Conservation (phyloP, 2,113 vertebrate species). For the Mormyrus lacerda region DNA sequence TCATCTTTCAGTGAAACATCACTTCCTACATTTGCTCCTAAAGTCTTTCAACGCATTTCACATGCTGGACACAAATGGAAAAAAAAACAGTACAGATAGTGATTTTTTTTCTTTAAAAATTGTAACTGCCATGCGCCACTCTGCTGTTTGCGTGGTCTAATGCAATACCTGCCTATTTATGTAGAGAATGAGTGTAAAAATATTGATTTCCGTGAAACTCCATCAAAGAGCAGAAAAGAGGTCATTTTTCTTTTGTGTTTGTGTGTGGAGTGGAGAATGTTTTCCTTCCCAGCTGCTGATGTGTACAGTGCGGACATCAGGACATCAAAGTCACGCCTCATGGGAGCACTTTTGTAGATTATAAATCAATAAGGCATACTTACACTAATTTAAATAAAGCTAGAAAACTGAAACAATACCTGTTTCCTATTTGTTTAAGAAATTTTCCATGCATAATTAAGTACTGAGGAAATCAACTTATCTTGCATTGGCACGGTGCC, state of each 20-base stretch:
- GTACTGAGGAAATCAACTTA: not conserved
- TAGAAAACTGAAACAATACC: not conserved
- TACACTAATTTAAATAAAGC: slow-evolving; percentile 2
- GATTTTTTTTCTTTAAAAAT: not conserved
- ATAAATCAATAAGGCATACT: not conserved
- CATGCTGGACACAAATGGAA: not conserved
- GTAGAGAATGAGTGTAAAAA: not conserved
- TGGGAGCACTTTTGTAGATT: not conserved
- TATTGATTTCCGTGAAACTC: not conserved
- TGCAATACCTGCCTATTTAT: not conserved
- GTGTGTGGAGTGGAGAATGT: not conserved
- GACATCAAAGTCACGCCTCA: not conserved
- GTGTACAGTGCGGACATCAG: not conserved
- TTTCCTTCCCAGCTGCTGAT: not conserved
- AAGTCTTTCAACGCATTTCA: not conserved
- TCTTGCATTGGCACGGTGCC: not conserved
- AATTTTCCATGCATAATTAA: slow-evolving; percentile 6
- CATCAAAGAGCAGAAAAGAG: not conserved
- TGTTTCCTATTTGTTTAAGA: not conserved
- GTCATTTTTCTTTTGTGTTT: not conserved
- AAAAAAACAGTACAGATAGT: not conserved
- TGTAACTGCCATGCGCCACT: not conserved
- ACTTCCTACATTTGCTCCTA: not conserved
- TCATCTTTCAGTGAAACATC: not conserved
- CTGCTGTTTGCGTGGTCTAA: not conserved